Evolutionary conservation across 1,140 invertebrate genomes (phyloP).

Genomic region (Ctenoplectra terminalis): DNA sequence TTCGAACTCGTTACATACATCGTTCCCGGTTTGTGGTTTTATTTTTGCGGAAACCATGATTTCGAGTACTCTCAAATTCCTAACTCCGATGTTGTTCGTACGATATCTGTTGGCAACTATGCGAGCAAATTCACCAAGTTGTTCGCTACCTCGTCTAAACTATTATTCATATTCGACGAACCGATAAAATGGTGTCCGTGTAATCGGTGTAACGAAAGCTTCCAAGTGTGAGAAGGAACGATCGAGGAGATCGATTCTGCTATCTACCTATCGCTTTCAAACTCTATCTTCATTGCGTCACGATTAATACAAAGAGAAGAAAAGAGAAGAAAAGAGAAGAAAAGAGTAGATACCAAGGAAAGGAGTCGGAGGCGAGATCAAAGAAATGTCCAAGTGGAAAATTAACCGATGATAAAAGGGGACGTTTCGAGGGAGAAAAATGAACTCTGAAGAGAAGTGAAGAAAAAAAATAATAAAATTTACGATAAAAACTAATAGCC

Average conservation of each 20-base stretch:
- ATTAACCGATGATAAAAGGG: neutral
- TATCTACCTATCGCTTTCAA: too few species aligned
- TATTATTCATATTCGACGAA: slow-evolving; percentile 49
- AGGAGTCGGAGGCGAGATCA: too few species aligned
- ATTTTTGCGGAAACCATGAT: slow-evolving; percentile 49
- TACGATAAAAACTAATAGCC: too few species aligned
- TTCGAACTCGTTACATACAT: slow-evolving; percentile 22
- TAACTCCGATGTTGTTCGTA: too few species aligned
- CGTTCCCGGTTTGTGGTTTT: slow-evolving; percentile 3
- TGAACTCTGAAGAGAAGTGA: too few species aligned
- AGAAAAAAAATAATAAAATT: neutral
- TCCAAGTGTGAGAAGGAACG: slow-evolving; percentile 16
- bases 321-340: too few species aligned
- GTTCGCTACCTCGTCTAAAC: too few species aligned
- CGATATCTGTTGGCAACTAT: too few species aligned
- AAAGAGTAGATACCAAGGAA: neutral
- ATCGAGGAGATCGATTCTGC: too few species aligned
- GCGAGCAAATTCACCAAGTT: too few species aligned
- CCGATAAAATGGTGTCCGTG: too few species aligned
- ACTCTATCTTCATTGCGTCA: slow-evolving; percentile 11
- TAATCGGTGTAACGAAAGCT: slow-evolving; percentile 48
- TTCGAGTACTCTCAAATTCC: slow-evolving; percentile 21
- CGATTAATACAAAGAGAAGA: neutral
- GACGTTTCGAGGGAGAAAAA: neutral
- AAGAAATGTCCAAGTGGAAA: neutral